Conservation (phyloP, 2,113 vertebrate genomes). For the Vidua macroura region DNA sequence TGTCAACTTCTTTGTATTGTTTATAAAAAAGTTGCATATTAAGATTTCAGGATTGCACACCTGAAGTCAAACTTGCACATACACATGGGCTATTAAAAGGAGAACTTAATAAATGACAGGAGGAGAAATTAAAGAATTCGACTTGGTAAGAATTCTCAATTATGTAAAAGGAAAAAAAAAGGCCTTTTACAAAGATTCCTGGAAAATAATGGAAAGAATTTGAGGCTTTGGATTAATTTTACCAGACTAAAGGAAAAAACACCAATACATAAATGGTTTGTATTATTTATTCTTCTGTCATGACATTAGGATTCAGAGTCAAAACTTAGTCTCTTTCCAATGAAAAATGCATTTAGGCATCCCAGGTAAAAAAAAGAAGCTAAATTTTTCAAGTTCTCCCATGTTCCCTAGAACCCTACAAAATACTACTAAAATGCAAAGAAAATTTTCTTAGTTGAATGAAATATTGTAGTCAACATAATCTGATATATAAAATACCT, state of each 20-base stretch:
- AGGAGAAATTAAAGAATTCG: background rate
- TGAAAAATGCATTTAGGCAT: background rate
- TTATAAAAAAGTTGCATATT: conserved; percentile 75
- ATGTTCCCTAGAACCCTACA: background rate
- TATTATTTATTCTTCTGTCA: background rate
- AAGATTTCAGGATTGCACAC: conserved; percentile 69
- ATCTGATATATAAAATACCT: background rate
- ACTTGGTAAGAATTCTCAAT: background rate
- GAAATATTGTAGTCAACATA: background rate
- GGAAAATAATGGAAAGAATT: background rate
- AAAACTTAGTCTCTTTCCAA: background rate
- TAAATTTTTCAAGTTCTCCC: background rate
- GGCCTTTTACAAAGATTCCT: background rate
- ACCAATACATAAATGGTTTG: background rate
- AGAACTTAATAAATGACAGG: background rate
- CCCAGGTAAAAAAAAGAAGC: background rate
- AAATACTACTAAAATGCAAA: background rate
- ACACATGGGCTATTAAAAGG: conserved; percentile 4
- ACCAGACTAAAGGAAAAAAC: background rate
- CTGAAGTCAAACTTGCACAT: conserved; percentile 56
- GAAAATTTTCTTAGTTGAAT: background rate
- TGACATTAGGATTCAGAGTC: background rate
- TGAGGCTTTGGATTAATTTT: background rate
- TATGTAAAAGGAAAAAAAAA: background rate
- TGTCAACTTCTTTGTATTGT: conserved; percentile 84